Base-by-base conservation (phyloP, 2,797 vertebrate genomes). In the Chelidonichthys spinosus region DNA sequence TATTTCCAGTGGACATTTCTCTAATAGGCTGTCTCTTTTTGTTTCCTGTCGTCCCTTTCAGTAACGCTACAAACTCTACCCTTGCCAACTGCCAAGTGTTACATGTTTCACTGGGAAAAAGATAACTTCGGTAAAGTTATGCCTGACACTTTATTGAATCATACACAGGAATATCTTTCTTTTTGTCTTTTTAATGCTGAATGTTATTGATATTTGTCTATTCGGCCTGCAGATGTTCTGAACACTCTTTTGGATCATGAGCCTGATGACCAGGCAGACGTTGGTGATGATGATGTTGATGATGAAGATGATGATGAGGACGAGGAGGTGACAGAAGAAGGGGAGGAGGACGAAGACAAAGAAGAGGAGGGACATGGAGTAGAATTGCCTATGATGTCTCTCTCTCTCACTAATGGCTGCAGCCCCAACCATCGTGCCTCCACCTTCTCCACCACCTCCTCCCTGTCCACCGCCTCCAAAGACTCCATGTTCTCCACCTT, bases 81-180 rank as follows among this genome's bases (percentile, higher is more conserved):
- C 10, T 76, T 99, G 71, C 98, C 97, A 0, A 93, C 95, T 0
- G 95, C 97, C 70, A 97, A 97, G 82, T 98, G 96, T 81, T 94
- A 96, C 86, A 94, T 95, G 68, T 97, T 97, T 81, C 95, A 93
- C 88, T 99, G 98, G 98, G 97, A 96, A 75, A 96, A 96, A 74
- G 98, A 99, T 87, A 98, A 96, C 87, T 99, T 99, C 56, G 98
- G 98, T 99, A 95, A 96, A 92, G 25, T 40, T 61, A 14, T 39
- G 11, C 7, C 6, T 10, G 7, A 39, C n/a, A 36, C n/a, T 18
- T 58, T 33, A 33, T 35, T 54, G 14, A n/a, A 17, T 43, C 3
- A 43, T 52, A 32, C 2, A 35, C 1, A 0, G 13, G 9, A 50
- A 62, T 17, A 44, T 39, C 13, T 54, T 60, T 11, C 35, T 56